phyloP scores from a whole-genome alignment of 2,797 vertebrate species.

The Channallabes apus region DNA sequence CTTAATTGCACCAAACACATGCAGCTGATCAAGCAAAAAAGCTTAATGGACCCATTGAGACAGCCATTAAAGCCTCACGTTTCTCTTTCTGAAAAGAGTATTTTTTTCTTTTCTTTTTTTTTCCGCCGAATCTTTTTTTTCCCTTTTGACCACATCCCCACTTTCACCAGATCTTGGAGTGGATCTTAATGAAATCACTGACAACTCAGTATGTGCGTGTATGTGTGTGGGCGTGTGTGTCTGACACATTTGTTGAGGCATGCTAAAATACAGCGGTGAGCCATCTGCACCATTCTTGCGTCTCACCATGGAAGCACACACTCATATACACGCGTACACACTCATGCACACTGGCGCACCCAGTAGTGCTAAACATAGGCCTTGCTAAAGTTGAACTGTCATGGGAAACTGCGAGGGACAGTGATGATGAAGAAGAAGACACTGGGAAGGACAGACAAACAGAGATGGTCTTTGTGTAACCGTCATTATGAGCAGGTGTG shows the following conservation, averaged over 20 bases:
- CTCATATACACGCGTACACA: slow-evolving; percentile 10
- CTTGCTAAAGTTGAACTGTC: slow-evolving; percentile 50
- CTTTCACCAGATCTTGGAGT: neutral
- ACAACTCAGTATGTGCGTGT: neutral
- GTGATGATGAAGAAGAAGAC: slow-evolving; percentile 26
- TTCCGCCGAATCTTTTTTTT: neutral
- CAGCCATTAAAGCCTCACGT: slow-evolving; percentile 33
- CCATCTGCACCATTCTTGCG: slow-evolving; percentile 27
- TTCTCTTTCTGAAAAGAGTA: slow-evolving; percentile 29
- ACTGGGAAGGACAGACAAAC: slow-evolving; percentile 26
- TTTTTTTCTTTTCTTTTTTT: neutral
- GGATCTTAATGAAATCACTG: slow-evolving; percentile 3
- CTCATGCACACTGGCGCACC: slow-evolving; percentile 1
- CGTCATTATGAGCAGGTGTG: slow-evolving; percentile 43
- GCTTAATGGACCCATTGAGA: slow-evolving; percentile 39
- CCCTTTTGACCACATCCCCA: slow-evolving; percentile 5
- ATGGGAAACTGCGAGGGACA: slow-evolving; percentile 44
- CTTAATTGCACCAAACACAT: slow-evolving; percentile 41
- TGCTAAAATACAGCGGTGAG: slow-evolving; percentile 33
- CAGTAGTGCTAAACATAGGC: slow-evolving; percentile 41
- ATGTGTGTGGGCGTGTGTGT: neutral
- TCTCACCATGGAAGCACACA: slow-evolving; percentile 29
- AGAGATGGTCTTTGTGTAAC: slow-evolving; percentile 49
- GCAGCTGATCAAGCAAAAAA: slow-evolving; percentile 33
- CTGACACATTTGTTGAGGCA: slow-evolving; percentile 39